phyloP scores from a whole-genome alignment of 2,797 vertebrate species.

The Sebastes jordani region DNA sequence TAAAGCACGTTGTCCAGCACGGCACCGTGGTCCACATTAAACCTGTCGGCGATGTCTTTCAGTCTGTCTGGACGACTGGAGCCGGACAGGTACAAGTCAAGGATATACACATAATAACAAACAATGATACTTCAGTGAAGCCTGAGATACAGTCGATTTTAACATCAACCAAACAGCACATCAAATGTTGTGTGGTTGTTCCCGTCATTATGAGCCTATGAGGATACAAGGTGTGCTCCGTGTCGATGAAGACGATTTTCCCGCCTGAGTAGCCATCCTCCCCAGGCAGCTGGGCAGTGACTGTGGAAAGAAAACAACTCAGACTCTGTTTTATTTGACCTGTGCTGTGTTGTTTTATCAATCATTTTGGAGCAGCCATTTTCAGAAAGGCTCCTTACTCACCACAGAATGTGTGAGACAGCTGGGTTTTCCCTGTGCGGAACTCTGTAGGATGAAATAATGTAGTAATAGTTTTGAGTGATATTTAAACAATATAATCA shows the following conservation, averaged over 20 bases:
- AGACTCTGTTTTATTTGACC: not conserved
- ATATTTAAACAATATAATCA: not conserved
- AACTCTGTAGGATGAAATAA: constrained; percentile 86
- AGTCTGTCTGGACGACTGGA: constrained; percentile 94
- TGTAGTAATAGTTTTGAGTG: not conserved
- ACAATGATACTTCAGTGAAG: not conserved
- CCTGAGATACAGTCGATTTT: not conserved
- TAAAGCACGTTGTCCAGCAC: constrained; percentile 98
- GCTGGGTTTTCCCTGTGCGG: constrained; percentile 97
- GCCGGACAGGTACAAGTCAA: constrained; percentile 56
- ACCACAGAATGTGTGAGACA: constrained; percentile 98
- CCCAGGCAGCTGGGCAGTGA: constrained; percentile 95
- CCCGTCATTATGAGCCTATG: not conserved
- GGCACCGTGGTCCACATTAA: constrained; percentile 93
- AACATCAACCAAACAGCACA: not conserved
- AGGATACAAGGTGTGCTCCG: constrained; percentile 99
- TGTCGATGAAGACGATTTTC: constrained; percentile 97
- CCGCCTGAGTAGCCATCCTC: constrained; percentile 91
- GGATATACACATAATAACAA: not conserved
- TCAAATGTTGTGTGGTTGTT: not conserved
- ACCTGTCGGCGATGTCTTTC: constrained; percentile 93
- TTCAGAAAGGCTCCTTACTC: constrained; percentile 55
- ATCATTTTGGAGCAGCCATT: not conserved
- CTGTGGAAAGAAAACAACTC: constrained; percentile 66
- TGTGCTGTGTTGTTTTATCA: not conserved